These are phyloP conservation scores for Ornithoptera priamus DNA, from an alignment of 2,888 invertebrate genomes.

Conservation along the genomic window DNA sequence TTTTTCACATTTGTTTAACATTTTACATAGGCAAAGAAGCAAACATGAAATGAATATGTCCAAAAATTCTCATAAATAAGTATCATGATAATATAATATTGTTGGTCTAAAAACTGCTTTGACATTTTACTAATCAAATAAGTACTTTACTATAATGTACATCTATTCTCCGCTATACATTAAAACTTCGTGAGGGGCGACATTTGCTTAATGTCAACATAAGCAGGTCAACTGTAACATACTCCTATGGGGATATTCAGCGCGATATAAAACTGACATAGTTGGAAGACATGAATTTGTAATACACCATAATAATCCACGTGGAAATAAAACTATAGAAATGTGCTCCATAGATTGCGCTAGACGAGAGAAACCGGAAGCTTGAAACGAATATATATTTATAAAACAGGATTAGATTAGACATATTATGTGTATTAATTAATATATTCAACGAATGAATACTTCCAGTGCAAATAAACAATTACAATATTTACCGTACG, in stretches of 20 bases:
- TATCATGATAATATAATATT: background rate
- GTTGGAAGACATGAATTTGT: background rate
- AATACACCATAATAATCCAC: constrained; percentile 1
- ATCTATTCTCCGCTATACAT: background rate
- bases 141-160: background rate
- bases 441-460: no score
- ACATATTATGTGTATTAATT: background rate
- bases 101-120: background rate
- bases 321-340: constrained; percentile 11
- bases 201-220: constrained; percentile 15
- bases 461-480: no score
- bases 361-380: background rate
- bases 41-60: no score
- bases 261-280: constrained; percentile 1
- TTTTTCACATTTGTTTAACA: no score
- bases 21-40: no score
- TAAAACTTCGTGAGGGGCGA: background rate
- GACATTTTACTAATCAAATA: background rate
- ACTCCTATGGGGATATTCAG: constrained; percentile 10
- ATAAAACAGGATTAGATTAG: background rate
- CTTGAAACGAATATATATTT: background rate
- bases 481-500: no score
- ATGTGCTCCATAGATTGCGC: background rate
- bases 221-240: constrained; percentile 14
- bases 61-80: background rate